Evolutionary conservation across 2,113 vertebrate genomes (phyloP), one percentile per base, ranked within the genome.

Genomic region (Nyctereutes procyonoides): DNA sequence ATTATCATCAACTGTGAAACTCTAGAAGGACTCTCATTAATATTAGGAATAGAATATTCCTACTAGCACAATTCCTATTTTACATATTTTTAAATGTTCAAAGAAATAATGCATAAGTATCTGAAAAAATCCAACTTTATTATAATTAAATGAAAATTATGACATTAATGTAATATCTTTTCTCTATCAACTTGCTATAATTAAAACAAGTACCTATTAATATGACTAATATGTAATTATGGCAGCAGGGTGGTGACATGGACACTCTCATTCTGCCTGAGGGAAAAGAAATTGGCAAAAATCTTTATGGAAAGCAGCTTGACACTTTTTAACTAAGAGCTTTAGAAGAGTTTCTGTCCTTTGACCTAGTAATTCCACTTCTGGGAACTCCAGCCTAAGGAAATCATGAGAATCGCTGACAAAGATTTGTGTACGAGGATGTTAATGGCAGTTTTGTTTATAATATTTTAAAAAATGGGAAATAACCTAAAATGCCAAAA

Each of bases 401-500:
- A 97, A 97, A 94, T 96, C 88, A 88, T 93, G 88, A 96, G 97
- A 97, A 92, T 53, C 96, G 90, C 90, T 94, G 92, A 96, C 90
- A 98, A 5, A 90, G 76, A 90, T 94, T 87, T 96, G 90, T 95
- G 71, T 88, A 26, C 28, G 14, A 95, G 65, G 81, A 94, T 82
- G 58, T 95, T 93, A 94, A 73, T 96, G 48, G 81, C 53, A 81
- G 80, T 92, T 17, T 88, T 98, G 77, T 96, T 98, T 96, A 96
- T 96, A 95, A 73, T 97, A 65, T 88, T 95, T 86, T 67, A 26
- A 28, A 65, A 95, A 96, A 94, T 97, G 88, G 96, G 93, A 97
- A 98, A 98, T 90, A 97, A 97, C 95, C 94, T 97, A 97, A 98
- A 98, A 95, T 97, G 97, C 93, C 97, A 97, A 85, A 85, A 71